Conservation (phyloP, 2,113 vertebrate genomes). For the Aviceda subcristata region DNA sequence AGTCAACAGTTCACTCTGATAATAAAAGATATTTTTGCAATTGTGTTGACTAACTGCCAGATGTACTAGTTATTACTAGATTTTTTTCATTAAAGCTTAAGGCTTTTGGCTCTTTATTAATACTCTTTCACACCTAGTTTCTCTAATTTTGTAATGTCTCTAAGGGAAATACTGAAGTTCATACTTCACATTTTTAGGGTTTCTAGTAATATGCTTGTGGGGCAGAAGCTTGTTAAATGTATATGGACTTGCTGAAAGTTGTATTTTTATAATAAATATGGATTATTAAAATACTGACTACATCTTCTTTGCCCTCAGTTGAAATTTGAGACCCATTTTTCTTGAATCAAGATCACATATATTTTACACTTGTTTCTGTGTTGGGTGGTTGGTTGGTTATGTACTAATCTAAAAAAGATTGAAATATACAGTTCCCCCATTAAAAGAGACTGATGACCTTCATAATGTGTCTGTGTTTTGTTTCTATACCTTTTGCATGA, state of each 20-base stretch:
- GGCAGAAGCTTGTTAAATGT: slow-evolving; percentile 67
- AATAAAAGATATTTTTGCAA: slow-evolving; percentile 30
- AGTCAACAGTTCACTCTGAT: slow-evolving; percentile 20
- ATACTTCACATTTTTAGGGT: slow-evolving; percentile 2
- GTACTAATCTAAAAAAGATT: slow-evolving; percentile 71
- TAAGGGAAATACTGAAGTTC: neutral
- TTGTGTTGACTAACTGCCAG: slow-evolving; percentile 28
- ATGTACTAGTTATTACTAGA: slow-evolving; percentile 9
- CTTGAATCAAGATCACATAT: slow-evolving; percentile 45
- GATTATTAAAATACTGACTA: slow-evolving; percentile 59
- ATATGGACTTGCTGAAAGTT: slow-evolving; percentile 62
- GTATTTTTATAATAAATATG: slow-evolving; percentile 73
- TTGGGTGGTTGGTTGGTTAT: slow-evolving; percentile 72
- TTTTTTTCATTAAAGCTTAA: slow-evolving; percentile 14
- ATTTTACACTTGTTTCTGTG: slow-evolving; percentile 68
- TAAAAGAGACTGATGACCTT: slow-evolving; percentile 79
- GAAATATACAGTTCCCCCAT: slow-evolving; percentile 71
- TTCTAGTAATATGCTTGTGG: slow-evolving; percentile 51
- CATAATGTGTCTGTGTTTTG: slow-evolving; percentile 80
- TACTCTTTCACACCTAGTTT: neutral
- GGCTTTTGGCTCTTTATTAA: slow-evolving; percentile 2
- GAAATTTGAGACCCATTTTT: slow-evolving; percentile 67
- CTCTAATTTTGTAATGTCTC: neutral
- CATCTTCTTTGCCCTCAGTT: slow-evolving; percentile 72
- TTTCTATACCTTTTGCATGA: slow-evolving; percentile 74